Percentiles rank a stretch among this genome's conserved stretches.
Evolutionary conservation across 1,140 invertebrate species (phyloP).

Genomic region (Bilobella aurantiaca): DNA sequence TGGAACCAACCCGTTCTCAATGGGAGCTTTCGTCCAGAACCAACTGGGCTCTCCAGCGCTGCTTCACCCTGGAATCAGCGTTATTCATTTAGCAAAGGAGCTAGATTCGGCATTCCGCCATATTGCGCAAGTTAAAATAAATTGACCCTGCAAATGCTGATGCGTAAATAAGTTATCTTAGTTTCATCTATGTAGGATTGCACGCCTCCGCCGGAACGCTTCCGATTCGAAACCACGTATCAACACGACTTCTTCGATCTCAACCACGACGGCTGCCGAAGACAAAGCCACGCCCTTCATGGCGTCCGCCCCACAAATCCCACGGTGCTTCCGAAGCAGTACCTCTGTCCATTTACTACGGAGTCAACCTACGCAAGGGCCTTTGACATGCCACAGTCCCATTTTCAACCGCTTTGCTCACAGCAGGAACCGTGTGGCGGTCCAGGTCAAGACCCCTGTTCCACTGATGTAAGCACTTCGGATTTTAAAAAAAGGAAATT

Average conservation of each 20-base stretch:
- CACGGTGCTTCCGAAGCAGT: conserved; percentile 20
- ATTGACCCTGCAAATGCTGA: neutral
- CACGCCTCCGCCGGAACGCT: conserved; percentile 30
- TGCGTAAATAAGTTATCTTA: neutral
- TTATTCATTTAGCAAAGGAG: conserved; percentile 32
- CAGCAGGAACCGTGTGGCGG: conserved; percentile 22
- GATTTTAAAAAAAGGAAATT: too few species aligned
- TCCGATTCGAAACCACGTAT: conserved; percentile 29
- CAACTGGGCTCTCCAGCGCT: neutral
- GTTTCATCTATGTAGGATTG: conserved; percentile 18
- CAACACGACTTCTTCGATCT: conserved; percentile 23
- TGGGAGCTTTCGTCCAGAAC: neutral
- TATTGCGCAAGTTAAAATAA: conserved; percentile 17
- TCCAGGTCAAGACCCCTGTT: conserved; percentile 7
- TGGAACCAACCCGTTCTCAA: neutral
- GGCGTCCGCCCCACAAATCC: conserved; percentile 16
- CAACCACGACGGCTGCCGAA: conserved; percentile 5
- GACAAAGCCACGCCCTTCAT: conserved; percentile 5
- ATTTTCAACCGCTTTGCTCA: conserved; percentile 19
- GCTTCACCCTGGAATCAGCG: conserved; percentile 6
- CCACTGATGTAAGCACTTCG: too few species aligned
- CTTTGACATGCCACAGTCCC: conserved; percentile 25
- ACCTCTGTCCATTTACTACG: conserved; percentile 30
- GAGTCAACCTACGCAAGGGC: conserved; percentile 30
- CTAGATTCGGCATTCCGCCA: conserved; percentile 25